Percentiles rank a stretch among this genome's conserved stretches.
phyloP scores from a whole-genome alignment of 2,888 invertebrate genomes.

The Plebejus argus region DNA sequence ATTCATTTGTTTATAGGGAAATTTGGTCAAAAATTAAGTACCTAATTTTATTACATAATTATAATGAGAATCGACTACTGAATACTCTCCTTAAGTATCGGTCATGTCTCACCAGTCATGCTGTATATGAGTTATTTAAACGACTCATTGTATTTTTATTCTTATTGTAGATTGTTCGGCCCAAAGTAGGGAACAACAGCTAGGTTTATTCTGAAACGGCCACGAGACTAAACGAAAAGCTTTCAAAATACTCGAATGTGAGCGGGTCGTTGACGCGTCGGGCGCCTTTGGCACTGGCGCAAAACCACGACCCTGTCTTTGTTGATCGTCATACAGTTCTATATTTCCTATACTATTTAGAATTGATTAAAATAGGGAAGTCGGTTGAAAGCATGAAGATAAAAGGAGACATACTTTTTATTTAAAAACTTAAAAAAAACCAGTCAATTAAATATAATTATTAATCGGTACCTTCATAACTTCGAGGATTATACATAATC shows the following conservation, averaged over 20 bases:
- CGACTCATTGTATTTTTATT: no score
- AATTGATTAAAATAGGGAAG: not conserved
- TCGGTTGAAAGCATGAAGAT: not conserved
- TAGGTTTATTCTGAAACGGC: not conserved
- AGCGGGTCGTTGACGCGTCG: constrained; percentile 4
- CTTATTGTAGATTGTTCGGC: no score
- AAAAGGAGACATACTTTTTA: not conserved
- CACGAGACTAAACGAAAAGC: constrained; percentile 3
- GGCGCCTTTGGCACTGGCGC: constrained; percentile 22
- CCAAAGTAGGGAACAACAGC: not conserved
- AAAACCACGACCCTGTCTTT: constrained; percentile 5
- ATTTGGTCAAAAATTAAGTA: no score
- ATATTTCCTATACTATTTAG: not conserved
- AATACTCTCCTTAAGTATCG: no score
- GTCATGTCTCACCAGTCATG: no score
- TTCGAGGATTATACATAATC: not conserved
- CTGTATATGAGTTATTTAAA: no score
- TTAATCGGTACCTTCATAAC: not conserved
- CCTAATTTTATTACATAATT: no score
- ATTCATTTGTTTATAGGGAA: no score
- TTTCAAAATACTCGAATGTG: constrained; percentile 25
- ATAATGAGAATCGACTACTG: no score
- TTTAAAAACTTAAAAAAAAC: not conserved
- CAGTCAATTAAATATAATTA: not conserved
- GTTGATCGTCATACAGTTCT: not conserved